These are phyloP conservation scores for Lutraria lutraria DNA, from an alignment of 2,888 invertebrate genomes.

Conservation along the genomic window DNA sequence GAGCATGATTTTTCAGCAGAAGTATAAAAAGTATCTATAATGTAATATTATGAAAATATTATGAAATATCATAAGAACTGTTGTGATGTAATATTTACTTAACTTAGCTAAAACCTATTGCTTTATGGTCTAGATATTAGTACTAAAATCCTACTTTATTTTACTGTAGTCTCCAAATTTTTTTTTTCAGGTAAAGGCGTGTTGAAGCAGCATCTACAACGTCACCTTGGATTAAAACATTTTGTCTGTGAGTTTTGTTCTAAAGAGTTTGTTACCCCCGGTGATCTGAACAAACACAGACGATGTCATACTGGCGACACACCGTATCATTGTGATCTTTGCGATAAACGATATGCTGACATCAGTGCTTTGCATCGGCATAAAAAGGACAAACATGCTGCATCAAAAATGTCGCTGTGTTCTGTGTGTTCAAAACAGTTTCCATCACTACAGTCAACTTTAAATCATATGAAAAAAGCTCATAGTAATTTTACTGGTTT, in stretches of 20 bases:
- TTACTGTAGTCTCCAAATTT: not conserved
- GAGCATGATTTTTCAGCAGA: too few species aligned
- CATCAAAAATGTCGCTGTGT: conserved; percentile 26
- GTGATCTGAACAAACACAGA: conserved; percentile 59
- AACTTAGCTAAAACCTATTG: too few species aligned
- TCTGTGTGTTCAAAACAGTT: conserved; percentile 36
- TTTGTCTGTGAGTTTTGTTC: conserved; percentile 60
- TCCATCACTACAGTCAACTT: not conserved
- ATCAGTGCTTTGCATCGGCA: conserved; percentile 55
- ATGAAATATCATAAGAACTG: too few species aligned
- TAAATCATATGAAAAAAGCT: conserved; percentile 27
- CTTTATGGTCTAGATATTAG: too few species aligned
- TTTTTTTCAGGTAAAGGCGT: conserved; percentile 44
- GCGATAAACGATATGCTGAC: conserved; percentile 43
- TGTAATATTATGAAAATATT: too few species aligned
- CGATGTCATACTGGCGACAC: conserved; percentile 50
- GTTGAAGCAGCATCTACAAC: conserved; percentile 49
- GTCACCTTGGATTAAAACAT: conserved; percentile 54
- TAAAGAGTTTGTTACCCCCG: conserved; percentile 55
- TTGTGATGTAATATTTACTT: too few species aligned
- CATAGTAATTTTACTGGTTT: conserved; percentile 13
- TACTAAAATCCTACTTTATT: not conserved
- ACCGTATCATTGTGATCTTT: conserved; percentile 50
- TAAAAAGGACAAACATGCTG: conserved; percentile 18
- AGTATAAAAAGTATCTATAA: too few species aligned